A percentile compares a stretch with the other conserved stretches of the same genome.
Evolutionary conservation across 2,113 vertebrate genomes (phyloP).

Genomic region (Dasypus novemcinctus): DNA sequence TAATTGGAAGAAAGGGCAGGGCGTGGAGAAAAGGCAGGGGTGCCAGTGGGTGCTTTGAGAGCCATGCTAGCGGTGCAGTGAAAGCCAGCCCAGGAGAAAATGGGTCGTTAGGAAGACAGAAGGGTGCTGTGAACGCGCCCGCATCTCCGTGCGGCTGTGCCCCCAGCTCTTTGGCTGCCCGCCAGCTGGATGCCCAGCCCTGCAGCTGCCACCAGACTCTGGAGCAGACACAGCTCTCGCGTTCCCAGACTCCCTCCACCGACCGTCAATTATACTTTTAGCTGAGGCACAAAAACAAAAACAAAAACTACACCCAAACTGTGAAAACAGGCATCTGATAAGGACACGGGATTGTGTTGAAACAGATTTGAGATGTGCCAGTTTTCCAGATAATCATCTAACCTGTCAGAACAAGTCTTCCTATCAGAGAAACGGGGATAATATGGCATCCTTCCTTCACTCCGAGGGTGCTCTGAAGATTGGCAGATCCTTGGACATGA

Average conservation of each 20-base stretch:
- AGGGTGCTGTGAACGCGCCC: neutral
- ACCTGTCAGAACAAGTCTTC: neutral
- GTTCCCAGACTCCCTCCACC: neutral
- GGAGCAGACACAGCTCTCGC: neutral
- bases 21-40: neutral
- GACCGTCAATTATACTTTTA: neutral
- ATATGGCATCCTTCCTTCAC: neutral
- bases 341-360: fast-evolving
- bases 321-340: neutral
- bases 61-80: neutral
- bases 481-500: neutral
- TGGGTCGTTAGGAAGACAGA: neutral
- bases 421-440: neutral
- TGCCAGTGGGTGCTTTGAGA: neutral
- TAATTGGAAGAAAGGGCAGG: neutral
- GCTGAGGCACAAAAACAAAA: too few species aligned
- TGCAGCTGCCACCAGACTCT: neutral
- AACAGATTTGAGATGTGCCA: neutral
- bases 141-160: fast-evolving
- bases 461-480: neutral
- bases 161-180: neutral
- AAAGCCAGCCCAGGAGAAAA: neutral
- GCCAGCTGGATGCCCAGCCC: neutral
- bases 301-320: neutral
- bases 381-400: neutral